These are phyloP conservation scores for Burhinus oedicnemus DNA, from an alignment of 2,113 vertebrate genomes.

Conservation along the genomic window DNA sequence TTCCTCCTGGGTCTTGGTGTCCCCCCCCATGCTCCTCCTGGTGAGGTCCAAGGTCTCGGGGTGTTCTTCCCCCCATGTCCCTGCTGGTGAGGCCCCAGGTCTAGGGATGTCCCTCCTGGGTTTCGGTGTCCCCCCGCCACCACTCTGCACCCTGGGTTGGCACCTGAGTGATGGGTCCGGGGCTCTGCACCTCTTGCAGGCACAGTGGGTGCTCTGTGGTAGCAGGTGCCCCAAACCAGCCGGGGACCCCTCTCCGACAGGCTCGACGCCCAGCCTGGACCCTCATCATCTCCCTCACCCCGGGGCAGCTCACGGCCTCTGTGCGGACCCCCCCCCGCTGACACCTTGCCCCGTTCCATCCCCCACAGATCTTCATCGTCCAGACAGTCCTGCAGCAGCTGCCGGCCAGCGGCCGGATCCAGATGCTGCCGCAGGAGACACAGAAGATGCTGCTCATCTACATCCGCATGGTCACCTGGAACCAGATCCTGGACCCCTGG, in stretches of 20 bases:
- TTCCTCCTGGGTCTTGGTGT: neutral
- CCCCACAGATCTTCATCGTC: conserved; percentile 86
- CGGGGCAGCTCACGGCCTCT: neutral
- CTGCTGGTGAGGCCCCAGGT: neutral
- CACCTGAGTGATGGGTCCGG: neutral
- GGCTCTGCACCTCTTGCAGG: neutral
- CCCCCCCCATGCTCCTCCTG: neutral
- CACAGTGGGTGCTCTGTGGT: neutral
- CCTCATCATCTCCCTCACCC: neutral
- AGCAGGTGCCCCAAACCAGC: neutral
- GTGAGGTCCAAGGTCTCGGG: neutral
- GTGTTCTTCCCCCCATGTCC: neutral
- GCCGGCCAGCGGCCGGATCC: rapidly evolving
- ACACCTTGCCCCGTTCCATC: neutral
- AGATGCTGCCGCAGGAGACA: neutral
- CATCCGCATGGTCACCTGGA: conserved; percentile 92
- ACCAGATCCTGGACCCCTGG: conserved; percentile 98
- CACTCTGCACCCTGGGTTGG: neutral
- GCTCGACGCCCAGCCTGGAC: neutral
- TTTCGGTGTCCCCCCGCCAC: rapidly evolving
- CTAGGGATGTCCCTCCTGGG: too few species aligned
- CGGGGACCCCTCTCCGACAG: neutral
- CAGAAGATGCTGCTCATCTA: conserved; percentile 83
- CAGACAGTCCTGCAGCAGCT: conserved; percentile 76
- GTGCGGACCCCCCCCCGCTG: rapidly evolving